Conservation (phyloP, 2,113 vertebrate genomes). For the Indicator maculatus region DNA sequence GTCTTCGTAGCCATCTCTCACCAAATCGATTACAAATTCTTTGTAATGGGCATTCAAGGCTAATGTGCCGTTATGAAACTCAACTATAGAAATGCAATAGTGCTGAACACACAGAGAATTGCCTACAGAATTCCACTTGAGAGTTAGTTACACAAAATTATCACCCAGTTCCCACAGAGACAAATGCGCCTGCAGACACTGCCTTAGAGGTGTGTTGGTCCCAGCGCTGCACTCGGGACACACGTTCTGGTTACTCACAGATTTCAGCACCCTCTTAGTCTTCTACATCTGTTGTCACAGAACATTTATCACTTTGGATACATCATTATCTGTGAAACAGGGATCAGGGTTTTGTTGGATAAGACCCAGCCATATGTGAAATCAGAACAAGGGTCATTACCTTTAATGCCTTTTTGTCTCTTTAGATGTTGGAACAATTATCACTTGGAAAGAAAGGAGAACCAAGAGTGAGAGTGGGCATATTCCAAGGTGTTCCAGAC, state of each 20-base stretch:
- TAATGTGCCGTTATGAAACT: neutral
- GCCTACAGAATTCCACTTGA: neutral
- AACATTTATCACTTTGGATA: constrained; percentile 53
- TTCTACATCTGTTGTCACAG: constrained; percentile 25
- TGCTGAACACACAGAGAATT: neutral
- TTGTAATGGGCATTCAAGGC: neutral
- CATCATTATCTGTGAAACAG: constrained; percentile 42
- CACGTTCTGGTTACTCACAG: neutral
- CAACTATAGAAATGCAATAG: neutral
- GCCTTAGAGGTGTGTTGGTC: neutral
- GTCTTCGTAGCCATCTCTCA: neutral
- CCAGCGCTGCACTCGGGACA: neutral
- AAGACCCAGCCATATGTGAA: constrained; percentile 29
- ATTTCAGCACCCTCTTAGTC: neutral
- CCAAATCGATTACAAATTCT: neutral
- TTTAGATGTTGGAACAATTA: constrained; percentile 15
- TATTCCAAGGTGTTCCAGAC: constrained; percentile 11
- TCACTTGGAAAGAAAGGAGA: constrained; percentile 10
- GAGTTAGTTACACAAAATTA: neutral
- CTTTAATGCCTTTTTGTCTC: constrained; percentile 58
- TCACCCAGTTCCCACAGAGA: neutral
- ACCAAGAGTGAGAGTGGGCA: neutral
- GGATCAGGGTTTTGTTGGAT: constrained; percentile 48
- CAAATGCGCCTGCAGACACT: neutral
- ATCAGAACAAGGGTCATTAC: constrained; percentile 55